Percentiles rank a stretch among this genome's conserved stretches.
Conservation (phyloP, 2,113 vertebrate genomes). For the Solea senegalensis region DNA sequence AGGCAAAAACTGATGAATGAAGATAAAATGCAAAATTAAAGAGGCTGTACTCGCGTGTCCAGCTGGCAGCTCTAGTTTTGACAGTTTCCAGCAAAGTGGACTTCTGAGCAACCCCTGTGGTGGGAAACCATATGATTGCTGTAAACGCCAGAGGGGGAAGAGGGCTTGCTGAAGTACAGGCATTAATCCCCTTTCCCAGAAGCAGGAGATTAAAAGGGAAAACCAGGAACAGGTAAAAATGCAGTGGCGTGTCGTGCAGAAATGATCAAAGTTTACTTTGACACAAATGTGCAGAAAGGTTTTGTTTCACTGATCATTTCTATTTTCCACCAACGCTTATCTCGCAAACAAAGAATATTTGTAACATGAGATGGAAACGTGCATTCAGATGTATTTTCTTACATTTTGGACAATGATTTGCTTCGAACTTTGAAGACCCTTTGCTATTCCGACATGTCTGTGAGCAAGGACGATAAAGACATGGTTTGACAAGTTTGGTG, state of each 20-base stretch:
- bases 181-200: not conserved
- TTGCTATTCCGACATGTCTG: too few relatives aligned
- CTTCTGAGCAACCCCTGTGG: slow-evolving; percentile 11
- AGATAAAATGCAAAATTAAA: slow-evolving; percentile 25
- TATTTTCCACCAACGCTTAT: too few relatives aligned
- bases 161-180: slow-evolving; percentile 30
- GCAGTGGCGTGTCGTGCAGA: not conserved
- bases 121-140: slow-evolving; percentile 42
- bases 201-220: slow-evolving; percentile 1
- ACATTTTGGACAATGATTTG: too few relatives aligned
- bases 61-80: slow-evolving; percentile 35
- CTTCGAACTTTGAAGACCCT: too few relatives aligned
- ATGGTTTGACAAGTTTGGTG: too few relatives aligned
- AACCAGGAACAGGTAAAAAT: not conserved
- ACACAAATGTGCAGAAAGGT: not conserved
- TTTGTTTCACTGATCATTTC: too few relatives aligned
- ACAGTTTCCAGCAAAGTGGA: slow-evolving; percentile 25
- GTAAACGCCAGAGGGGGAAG: slow-evolving; percentile 31
- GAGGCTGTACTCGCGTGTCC: slow-evolving; percentile 19
- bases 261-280: not conserved
- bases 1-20: slow-evolving; percentile 8
- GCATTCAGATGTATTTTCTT: too few relatives aligned
- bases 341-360: too few relatives aligned
- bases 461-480: too few relatives aligned
- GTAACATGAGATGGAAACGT: not conserved